Evolutionary conservation across 2,797 vertebrate genomes (phyloP).

Genomic region (Prionace glauca): DNA sequence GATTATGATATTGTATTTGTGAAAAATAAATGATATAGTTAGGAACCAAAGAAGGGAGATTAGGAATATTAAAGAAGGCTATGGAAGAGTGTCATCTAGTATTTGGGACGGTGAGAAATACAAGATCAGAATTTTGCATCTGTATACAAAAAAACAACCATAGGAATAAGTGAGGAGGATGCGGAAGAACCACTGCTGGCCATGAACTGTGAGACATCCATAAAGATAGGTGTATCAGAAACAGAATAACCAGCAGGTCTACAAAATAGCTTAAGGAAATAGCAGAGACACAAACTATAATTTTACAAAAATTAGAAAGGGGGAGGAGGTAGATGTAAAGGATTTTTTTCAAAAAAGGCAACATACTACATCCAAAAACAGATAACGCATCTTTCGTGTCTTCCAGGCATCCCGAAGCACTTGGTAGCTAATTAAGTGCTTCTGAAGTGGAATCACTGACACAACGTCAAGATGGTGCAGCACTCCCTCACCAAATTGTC

Average conservation of each 20-base stretch:
- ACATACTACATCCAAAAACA: not conserved
- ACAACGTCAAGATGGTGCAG: not conserved
- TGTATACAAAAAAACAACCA: not conserved
- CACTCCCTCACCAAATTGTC: not conserved
- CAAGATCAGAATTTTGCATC: not conserved
- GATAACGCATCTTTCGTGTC: not conserved
- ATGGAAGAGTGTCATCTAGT: not conserved
- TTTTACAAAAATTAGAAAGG: not conserved
- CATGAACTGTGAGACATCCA: not conserved
- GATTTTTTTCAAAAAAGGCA: not conserved
- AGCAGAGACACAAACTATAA: not conserved
- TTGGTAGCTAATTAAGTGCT: not conserved
- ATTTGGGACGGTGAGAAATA: not conserved
- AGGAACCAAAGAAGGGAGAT: not conserved
- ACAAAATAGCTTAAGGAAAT: not conserved
- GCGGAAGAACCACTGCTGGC: not conserved
- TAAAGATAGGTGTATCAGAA: not conserved
- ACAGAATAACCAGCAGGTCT: not conserved
- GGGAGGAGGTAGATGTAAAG: too few species aligned
- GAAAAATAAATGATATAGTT: too few species aligned
- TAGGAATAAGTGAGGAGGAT: not conserved
- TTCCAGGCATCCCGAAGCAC: not conserved
- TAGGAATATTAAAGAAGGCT: not conserved
- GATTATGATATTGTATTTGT: not conserved
- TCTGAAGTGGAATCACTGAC: not conserved